These are phyloP conservation scores for Microctonus hyperodae DNA, from an alignment of 2,888 invertebrate genomes.

Conservation along the genomic window DNA sequence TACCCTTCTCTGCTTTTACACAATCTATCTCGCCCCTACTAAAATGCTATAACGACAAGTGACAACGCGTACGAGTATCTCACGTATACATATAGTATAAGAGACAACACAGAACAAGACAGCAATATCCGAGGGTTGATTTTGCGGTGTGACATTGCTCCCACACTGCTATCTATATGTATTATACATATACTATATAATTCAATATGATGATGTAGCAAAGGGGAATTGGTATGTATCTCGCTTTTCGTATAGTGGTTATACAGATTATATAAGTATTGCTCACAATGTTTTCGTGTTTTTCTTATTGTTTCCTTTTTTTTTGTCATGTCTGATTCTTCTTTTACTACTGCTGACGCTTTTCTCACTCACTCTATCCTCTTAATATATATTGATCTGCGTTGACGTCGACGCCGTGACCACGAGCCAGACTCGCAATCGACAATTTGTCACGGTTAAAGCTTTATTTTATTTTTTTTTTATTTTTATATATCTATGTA, in stretches of 20 bases:
- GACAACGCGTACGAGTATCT: conserved; percentile 12
- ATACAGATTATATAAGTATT: conserved; percentile 3
- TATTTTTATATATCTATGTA: background rate
- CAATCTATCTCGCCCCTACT: conserved; percentile 2
- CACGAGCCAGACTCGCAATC: conserved; percentile 37
- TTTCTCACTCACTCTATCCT: conserved; percentile 8
- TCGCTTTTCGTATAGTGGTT: background rate
- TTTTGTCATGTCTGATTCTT: conserved; percentile 13
- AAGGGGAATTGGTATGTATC: conserved; percentile 4
- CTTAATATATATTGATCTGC: conserved; percentile 7
- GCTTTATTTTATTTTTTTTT: conserved; percentile 19
- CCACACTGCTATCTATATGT: background rate
- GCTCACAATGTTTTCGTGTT: background rate
- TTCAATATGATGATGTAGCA: conserved; percentile 15
- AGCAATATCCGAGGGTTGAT: conserved; percentile 10
- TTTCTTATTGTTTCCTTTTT: background rate
- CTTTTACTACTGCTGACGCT: too few species aligned
- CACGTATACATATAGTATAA: background rate
- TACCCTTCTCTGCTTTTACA: background rate
- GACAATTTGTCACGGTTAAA: conserved; percentile 46
- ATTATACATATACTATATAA: conserved; percentile 9
- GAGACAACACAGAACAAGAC: conserved; percentile 14
- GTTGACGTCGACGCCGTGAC: conserved; percentile 22
- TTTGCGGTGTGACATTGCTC: conserved; percentile 10
- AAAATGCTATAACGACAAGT: conserved; percentile 23